phyloP scores from a whole-genome alignment of 2,797 vertebrate genomes.

The Mallotus villosus region DNA sequence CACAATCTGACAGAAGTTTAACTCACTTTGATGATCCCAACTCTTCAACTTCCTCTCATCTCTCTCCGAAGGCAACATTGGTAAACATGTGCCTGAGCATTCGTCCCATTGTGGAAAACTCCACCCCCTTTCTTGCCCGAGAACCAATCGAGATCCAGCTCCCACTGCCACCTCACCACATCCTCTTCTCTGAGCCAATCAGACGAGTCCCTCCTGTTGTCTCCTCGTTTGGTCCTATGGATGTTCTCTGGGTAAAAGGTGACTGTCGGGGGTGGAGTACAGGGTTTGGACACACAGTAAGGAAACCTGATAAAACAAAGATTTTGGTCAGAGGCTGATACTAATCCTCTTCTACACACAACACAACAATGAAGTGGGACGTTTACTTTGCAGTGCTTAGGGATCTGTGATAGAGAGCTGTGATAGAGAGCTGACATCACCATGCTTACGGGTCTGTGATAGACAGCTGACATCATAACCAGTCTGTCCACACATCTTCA shows the following conservation, averaged over 20 bases:
- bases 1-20: slow-evolving; percentile 24
- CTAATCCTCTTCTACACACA: background rate
- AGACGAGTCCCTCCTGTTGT: slow-evolving; percentile 21
- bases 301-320: background rate
- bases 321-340: background rate
- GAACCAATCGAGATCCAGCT: slow-evolving; percentile 59
- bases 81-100: slow-evolving; percentile 69
- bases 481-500: no score
- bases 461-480: no score
- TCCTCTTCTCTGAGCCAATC: slow-evolving; percentile 58
- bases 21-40: slow-evolving; percentile 41
- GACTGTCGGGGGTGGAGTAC: slow-evolving; percentile 41
- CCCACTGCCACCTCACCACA: slow-evolving; percentile 45
- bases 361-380: slow-evolving; percentile 28
- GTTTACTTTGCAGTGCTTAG: no score
- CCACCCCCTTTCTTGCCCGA: slow-evolving; percentile 50
- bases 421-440: no score
- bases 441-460: no score
- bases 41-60: background rate
- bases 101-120: slow-evolving; percentile 61
- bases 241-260: slow-evolving; percentile 75
- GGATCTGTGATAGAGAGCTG: no score
- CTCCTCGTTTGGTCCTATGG: slow-evolving; percentile 47
- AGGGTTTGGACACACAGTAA: slow-evolving; percentile 6
- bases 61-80: slow-evolving; percentile 38